Base-by-base conservation (phyloP, 2,797 vertebrate genomes). In the Mionectes olivaceus region DNA sequence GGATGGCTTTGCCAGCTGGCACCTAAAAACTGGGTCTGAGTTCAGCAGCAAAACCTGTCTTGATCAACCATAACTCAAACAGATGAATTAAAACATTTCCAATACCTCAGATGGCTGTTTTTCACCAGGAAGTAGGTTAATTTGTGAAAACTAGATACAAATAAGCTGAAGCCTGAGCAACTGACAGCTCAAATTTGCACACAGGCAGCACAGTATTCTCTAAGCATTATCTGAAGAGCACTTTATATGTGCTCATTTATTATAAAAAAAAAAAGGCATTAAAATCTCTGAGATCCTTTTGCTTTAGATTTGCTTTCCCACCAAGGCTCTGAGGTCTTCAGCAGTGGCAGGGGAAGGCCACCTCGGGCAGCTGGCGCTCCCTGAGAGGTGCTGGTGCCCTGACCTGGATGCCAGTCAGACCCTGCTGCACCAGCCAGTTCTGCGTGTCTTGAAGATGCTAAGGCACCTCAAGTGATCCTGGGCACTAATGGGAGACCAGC, bases 141-240 rank as follows among this genome's bases (percentile, higher is more conserved):
- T 90, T 79, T 93, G 50, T 63, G 22, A 90, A 95, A 91, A 52
- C 13, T 59, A 78, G 89, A 89, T 63, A 93, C 39, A 73, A 95
- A 76, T 61, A 93, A 91, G 18, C 33, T 79, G 32, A 79, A 81
- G 33, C 28, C 69, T 55, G 39, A 93, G 65, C 64, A 89, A 71
- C 33, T 59, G 30, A 84, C 53, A 83, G 47, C 65, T 89, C 33
- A 80, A 39, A 89, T 91, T 78, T 95, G 73, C 79, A 89, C 27
- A 35, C 2, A 59, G 76, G 50, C 19, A 95, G 64, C 39, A 49
- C 46, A 76, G 50, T 27, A 69, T 82, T 93, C 91, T 92, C 83
- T 59, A 76, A 81, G 32, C 27, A 13, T 49, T 49, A 75, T 11
- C 37, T 52, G 55, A 92, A 93, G 56, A 94, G 21, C 35, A 78